Conservation (phyloP, 2,113 vertebrate species). For the Planiliza haematocheilus region DNA sequence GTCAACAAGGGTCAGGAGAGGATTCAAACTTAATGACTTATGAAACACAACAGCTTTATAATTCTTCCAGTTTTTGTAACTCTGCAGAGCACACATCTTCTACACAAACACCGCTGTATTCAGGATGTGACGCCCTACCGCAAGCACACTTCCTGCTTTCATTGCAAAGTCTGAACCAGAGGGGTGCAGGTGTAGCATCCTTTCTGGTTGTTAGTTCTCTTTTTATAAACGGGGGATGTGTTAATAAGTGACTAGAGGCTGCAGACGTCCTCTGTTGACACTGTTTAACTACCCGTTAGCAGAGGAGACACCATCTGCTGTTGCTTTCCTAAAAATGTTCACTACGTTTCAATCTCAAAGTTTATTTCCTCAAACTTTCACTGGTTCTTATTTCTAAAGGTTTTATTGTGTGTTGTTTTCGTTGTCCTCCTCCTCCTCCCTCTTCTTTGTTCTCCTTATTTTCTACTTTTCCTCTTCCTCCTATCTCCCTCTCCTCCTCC, state of each 20-base stretch:
- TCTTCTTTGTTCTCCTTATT: no score
- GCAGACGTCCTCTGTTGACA: not conserved
- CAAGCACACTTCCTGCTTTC: conserved; percentile 15
- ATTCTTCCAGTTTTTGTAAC: no score
- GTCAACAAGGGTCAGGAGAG: not conserved
- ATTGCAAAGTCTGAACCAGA: not conserved
- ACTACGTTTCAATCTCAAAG: no score
- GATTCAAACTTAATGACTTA: not conserved
- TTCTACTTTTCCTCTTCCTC: no score
- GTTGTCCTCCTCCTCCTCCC: no score
- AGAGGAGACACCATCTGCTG: not conserved
- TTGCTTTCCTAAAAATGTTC: not conserved
- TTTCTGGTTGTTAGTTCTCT: not conserved
- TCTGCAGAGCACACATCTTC: no score
- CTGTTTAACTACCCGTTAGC: not conserved
- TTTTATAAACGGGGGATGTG: not conserved
- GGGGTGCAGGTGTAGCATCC: not conserved
- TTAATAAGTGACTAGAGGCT: not conserved
- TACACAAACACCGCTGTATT: no score
- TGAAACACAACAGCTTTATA: not conserved
- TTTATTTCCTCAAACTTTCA: no score
- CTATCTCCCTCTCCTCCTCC: no score
- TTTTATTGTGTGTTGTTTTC: no score
- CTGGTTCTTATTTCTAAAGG: no score
- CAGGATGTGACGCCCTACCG: not conserved